Evolutionary conservation across 1,140 invertebrate genomes (phyloP).

Genomic region (Andrena cerasifolii): DNA sequence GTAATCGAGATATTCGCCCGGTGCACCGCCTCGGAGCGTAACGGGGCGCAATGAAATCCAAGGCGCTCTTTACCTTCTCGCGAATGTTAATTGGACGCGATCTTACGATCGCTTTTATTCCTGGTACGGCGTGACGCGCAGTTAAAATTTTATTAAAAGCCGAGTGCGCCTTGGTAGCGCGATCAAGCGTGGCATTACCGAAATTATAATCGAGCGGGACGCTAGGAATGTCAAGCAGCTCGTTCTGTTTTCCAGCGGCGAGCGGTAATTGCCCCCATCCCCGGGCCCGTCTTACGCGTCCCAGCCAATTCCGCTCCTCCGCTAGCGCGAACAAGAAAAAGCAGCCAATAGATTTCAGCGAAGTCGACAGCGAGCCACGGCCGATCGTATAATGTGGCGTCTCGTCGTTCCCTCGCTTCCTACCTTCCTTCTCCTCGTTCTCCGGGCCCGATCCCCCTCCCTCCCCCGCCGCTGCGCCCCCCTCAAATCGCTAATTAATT

Average conservation of each 20-base stretch:
- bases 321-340: conserved; percentile 47
- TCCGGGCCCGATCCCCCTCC: too few species aligned
- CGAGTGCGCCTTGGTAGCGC: not conserved
- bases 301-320: conserved; percentile 27
- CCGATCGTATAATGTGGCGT: conserved; percentile 50
- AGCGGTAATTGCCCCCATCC: conserved; percentile 58
- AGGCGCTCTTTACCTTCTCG: not conserved
- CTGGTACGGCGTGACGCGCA: not conserved
- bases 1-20: not conserved
- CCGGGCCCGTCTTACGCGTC: conserved; percentile 46
- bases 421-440: not conserved
- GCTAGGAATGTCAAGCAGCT: conserved; percentile 42
- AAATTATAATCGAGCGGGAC: conserved; percentile 54
- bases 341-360: conserved; percentile 45
- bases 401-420: conserved; percentile 35
- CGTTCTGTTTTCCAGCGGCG: conserved; percentile 20
- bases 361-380: conserved; percentile 31
- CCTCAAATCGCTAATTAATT: conserved; percentile 71
- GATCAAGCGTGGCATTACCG: not conserved
- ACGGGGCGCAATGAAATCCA: not conserved
- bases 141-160: conserved; percentile 35
- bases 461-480: not conserved
- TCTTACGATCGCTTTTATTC: conserved; percentile 21
- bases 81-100: conserved; percentile 21
- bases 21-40: not conserved